Evolutionary conservation across 2,113 vertebrate genomes (phyloP).

Genomic region (Cairina moschata): DNA sequence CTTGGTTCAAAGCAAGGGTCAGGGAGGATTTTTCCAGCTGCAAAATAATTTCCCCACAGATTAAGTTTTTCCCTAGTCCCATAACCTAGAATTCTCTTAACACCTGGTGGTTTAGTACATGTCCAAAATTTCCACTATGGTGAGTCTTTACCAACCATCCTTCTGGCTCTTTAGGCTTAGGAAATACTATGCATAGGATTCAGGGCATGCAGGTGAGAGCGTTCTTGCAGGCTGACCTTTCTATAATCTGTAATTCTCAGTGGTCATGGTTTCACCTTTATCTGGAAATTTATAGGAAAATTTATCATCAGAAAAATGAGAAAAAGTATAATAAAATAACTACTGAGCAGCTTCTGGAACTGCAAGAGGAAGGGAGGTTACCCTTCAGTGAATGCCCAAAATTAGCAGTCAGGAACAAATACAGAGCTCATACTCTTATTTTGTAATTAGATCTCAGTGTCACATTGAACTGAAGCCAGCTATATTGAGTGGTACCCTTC

Average conservation of each 20-base stretch:
- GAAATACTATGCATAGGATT: slow-evolving; percentile 1
- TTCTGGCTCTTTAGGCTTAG: neutral
- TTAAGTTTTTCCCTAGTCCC: neutral
- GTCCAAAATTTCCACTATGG: neutral
- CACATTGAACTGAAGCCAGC: neutral
- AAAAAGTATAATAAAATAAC: slow-evolving; percentile 3
- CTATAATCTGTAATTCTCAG: neutral
- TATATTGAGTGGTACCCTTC: neutral
- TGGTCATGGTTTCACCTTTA: neutral
- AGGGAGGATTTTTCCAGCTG: neutral
- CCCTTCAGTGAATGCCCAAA: neutral
- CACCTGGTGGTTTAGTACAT: neutral
- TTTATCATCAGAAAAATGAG: neutral
- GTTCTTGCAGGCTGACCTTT: slow-evolving; percentile 24
- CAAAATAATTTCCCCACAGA: neutral
- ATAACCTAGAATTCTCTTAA: neutral
- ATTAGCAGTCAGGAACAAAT: neutral
- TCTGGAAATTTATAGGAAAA: neutral
- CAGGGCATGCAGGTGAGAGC: neutral
- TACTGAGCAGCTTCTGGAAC: neutral
- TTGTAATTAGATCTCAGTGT: neutral
- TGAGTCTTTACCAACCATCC: neutral
- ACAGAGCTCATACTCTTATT: neutral
- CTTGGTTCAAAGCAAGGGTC: neutral
- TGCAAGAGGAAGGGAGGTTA: neutral